These are phyloP conservation scores for Brenthis daphne DNA, from an alignment of 2,888 invertebrate species.

Conservation along the genomic window DNA sequence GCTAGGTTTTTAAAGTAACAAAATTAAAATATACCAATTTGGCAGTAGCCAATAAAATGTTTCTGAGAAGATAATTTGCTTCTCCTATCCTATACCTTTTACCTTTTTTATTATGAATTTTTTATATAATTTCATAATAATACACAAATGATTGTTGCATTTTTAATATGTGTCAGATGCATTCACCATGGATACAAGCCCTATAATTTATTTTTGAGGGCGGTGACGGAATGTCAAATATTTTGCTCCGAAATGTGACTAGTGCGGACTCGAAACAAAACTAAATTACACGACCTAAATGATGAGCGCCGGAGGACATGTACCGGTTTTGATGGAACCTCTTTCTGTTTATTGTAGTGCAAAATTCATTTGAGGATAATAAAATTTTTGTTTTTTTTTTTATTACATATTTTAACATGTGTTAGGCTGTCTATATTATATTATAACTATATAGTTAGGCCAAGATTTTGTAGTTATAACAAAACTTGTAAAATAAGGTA, in stretches of 20 bases:
- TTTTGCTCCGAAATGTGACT: conserved; percentile 66
- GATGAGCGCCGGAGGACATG: conserved; percentile 29
- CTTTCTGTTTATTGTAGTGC: conserved; percentile 21
- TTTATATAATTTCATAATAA: conserved; percentile 28
- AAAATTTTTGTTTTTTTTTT: background rate
- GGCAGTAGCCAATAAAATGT: conserved; percentile 11
- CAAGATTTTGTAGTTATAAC: too few species aligned
- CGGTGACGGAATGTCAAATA: conserved; percentile 78
- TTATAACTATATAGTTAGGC: too few species aligned
- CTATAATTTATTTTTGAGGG: conserved; percentile 50
- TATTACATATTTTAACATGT: too few species aligned
- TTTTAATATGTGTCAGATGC: conserved; percentile 24
- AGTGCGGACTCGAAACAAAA: conserved; percentile 46
- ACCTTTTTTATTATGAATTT: conserved; percentile 13
- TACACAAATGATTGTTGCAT: conserved; percentile 21
- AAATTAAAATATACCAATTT: background rate
- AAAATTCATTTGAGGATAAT: conserved; percentile 1
- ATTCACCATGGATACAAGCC: conserved; percentile 52
- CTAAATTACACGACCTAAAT: conserved; percentile 35
- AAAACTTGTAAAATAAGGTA: too few species aligned
- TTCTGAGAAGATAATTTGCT: conserved; percentile 6
- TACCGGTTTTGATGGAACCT: conserved; percentile 12
- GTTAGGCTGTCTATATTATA: too few species aligned
- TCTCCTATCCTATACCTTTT: background rate
- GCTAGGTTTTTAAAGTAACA: background rate